phyloP scores from a whole-genome alignment of 2,113 vertebrate species.

The Leucoraja erinaceus region DNA sequence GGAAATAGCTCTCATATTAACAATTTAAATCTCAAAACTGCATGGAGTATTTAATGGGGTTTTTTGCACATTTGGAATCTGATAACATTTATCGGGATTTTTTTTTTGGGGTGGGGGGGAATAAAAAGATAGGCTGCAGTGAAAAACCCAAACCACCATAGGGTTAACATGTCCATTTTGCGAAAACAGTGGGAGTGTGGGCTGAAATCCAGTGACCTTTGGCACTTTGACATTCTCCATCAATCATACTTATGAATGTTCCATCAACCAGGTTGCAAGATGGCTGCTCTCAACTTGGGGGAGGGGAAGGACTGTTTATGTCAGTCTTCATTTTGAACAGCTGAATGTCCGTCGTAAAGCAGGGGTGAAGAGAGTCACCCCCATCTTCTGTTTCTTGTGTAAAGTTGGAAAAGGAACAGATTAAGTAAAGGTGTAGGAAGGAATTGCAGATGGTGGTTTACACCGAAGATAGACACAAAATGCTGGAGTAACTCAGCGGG shows the following conservation, averaged over 20 bases:
- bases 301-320: background rate
- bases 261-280: background rate
- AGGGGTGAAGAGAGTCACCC: background rate
- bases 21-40: background rate
- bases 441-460: no score
- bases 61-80: background rate
- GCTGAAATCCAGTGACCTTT: constrained; percentile 11
- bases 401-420: no score
- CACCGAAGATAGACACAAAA: no score
- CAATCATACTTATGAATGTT: background rate
- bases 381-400: no score
- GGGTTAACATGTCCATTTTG: background rate
- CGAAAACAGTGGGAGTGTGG: background rate
- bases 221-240: constrained; percentile 11
- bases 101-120: background rate
- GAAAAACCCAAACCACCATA: background rate
- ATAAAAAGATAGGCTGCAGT: background rate
- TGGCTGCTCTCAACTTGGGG: background rate
- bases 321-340: constrained; percentile 3
- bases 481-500: no score
- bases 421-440: no score
- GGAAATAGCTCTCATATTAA: background rate
- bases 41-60: background rate
- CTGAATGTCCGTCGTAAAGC: background rate
- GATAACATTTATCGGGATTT: background rate